These are phyloP conservation scores for Aphelenchoides fujianensis DNA, from an alignment of 1,140 invertebrate genomes.

Conservation along the genomic window DNA sequence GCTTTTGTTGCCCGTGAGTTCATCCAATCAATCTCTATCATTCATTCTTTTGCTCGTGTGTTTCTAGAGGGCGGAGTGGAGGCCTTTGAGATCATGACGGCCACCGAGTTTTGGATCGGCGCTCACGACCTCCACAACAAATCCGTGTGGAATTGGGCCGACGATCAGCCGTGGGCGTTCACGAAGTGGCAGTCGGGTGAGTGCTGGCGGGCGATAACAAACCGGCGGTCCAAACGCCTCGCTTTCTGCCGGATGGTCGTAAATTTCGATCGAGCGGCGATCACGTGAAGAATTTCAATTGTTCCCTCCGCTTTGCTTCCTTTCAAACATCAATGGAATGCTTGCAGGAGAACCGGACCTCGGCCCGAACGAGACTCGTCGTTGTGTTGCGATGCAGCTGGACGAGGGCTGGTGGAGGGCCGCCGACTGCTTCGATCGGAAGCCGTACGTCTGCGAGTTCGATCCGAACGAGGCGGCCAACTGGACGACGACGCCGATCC, in stretches of 20 bases:
- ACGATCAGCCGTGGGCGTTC: not conserved
- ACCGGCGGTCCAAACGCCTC: not conserved
- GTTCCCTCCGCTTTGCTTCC: too few relatives aligned
- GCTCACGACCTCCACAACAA: conserved; percentile 1
- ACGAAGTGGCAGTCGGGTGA: conserved; percentile 1
- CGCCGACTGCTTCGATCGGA: not conserved
- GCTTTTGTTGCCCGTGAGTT: conserved; percentile 7
- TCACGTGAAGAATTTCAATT: too few relatives aligned
- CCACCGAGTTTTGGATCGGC: not conserved
- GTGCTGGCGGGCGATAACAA: not conserved
- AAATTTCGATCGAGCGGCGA: too few relatives aligned
- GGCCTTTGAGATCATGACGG: not conserved
- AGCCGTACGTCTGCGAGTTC: not conserved
- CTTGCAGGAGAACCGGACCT: not conserved
- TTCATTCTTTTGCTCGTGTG: not conserved
- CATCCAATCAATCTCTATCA: too few relatives aligned
- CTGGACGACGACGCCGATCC: not conserved
- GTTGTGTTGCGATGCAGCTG: not conserved
- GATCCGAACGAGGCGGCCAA: not conserved
- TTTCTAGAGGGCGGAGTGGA: conserved; percentile 4
- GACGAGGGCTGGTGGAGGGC: not conserved
- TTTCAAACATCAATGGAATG: too few relatives aligned
- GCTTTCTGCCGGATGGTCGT: too few relatives aligned
- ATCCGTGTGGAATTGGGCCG: not conserved
- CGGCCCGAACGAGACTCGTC: not conserved